phyloP scores from a whole-genome alignment of 2,113 vertebrate genomes.

The Heteronetta atricapilla region DNA sequence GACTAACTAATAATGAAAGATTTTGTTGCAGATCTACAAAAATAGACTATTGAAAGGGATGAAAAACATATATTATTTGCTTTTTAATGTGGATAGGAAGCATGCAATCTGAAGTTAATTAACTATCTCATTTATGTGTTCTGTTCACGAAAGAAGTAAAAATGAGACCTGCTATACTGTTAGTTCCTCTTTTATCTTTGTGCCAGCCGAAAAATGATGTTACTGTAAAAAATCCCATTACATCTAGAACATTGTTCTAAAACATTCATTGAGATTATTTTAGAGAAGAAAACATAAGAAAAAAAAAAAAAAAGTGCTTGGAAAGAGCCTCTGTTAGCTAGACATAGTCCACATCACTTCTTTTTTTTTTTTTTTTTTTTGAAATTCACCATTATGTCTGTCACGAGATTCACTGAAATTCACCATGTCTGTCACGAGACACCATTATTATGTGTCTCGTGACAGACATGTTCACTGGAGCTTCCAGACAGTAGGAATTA shows the following conservation, averaged over 20 bases:
- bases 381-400: no score
- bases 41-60: neutral
- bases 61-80: neutral
- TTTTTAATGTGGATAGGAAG: neutral
- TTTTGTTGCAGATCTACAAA: neutral
- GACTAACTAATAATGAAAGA: neutral
- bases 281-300: neutral
- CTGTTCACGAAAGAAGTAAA: neutral
- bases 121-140: neutral
- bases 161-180: neutral
- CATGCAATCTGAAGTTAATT: neutral
- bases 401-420: no score
- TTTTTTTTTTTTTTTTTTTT: neutral
- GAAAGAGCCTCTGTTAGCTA: neutral
- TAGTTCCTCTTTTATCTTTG: neutral
- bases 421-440: no score
- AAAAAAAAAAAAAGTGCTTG: neutral
- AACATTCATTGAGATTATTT: neutral
- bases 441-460: neutral
- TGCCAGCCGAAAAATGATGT: neutral
- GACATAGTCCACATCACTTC: neutral
- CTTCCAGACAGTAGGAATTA: neutral
- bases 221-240: neutral
- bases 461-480: neutral
- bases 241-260: neutral